These are phyloP conservation scores for Noctua fimbriata DNA, from an alignment of 2,888 invertebrate genomes.

Conservation along the genomic window DNA sequence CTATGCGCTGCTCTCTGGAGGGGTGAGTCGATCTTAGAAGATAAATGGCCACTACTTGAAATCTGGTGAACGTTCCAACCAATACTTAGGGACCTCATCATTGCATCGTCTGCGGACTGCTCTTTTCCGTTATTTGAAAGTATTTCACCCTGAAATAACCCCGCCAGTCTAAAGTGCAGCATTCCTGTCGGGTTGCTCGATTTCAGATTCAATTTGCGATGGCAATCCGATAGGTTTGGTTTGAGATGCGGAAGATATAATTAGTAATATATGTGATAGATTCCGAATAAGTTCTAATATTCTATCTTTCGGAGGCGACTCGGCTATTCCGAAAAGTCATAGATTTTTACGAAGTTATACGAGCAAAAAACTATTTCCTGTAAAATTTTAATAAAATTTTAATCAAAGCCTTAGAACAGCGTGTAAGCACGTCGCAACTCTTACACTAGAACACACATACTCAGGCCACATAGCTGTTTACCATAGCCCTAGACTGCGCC, in stretches of 20 bases:
- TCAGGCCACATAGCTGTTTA: constrained; percentile 23
- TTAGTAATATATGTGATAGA: not conserved
- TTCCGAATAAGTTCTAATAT: not conserved
- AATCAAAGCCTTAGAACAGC: not conserved
- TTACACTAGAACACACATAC: not conserved
- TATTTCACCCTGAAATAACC: not conserved
- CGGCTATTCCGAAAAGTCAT: not conserved
- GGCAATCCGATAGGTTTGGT: not conserved
- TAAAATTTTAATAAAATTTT: not conserved
- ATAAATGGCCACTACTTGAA: not conserved
- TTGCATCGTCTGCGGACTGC: not conserved
- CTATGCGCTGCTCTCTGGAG: constrained; percentile 89
- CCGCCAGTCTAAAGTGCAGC: not conserved
- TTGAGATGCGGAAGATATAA: not conserved
- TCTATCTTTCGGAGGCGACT: not conserved
- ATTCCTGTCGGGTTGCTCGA: not conserved
- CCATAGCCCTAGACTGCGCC: constrained; percentile 28
- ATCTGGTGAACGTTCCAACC: not conserved
- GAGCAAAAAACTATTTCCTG: not conserved
- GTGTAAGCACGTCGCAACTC: not conserved
- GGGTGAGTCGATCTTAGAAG: constrained; percentile 74
- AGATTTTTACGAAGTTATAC: not conserved
- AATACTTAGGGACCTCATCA: not conserved
- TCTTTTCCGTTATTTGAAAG: not conserved
- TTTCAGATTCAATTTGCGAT: not conserved